A percentile compares a stretch with the other conserved stretches of the same genome.
Evolutionary conservation across 2,113 vertebrate genomes (phyloP).

Genomic region (Rhombomys opimus): DNA sequence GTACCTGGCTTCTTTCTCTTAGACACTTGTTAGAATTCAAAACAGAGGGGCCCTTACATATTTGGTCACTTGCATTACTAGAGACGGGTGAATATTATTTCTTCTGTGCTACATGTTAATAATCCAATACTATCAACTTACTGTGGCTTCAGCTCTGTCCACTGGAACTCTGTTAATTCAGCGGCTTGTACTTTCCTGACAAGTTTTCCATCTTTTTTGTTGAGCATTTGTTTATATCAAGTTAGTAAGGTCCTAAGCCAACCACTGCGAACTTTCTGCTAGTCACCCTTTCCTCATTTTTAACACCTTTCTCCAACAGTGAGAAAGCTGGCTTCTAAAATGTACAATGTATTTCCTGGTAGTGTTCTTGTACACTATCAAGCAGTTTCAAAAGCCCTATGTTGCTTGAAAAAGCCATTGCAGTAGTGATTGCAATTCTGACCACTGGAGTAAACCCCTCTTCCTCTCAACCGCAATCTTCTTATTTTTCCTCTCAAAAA

Average conservation of each 20-base stretch:
- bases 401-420: too few species aligned
- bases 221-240: background rate
- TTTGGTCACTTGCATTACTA: background rate
- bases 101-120: background rate
- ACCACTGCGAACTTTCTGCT: background rate
- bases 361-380: accelerated
- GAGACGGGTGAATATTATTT: too few species aligned
- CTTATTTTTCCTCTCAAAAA: too few species aligned
- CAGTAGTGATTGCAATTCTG: too few species aligned
- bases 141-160: background rate
- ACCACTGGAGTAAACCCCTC: too few species aligned
- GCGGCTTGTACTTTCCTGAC: background rate
- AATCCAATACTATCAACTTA: background rate
- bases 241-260: too few species aligned
- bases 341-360: accelerated
- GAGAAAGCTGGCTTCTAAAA: background rate
- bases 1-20: background rate
- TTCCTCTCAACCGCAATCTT: too few species aligned
- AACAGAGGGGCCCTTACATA: background rate
- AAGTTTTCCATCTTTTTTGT: background rate
- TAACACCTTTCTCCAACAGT: background rate
- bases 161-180: background rate
- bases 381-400: background rate
- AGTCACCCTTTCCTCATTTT: background rate
- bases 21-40: background rate